Base-by-base conservation (phyloP, 2,797 vertebrate genomes). In the Sebastes aleutianus region DNA sequence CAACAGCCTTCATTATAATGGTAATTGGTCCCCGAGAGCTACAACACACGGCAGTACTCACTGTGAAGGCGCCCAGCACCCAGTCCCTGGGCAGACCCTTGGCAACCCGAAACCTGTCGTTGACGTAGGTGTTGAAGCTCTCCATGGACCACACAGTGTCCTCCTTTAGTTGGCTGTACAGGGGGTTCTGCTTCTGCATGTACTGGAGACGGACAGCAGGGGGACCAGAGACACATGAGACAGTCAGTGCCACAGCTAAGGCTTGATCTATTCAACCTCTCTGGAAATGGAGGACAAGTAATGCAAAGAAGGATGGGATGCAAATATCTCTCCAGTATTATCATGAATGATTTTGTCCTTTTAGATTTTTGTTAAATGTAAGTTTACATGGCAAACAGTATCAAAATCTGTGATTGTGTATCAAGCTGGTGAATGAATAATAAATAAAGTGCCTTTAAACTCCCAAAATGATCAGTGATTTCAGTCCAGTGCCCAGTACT, bases 141-240 rank as follows among this genome's bases (percentile, higher is more conserved):
- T 97, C 96, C 96, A 97, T 97, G 86, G 94, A 93, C 97, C 98
- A 98, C 29, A 98, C 96, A 0, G 97, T 98, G 86, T 97, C 95
- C 8, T 98, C 97, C 88, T 98, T 98, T 72, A 97, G 27, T 50
- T 91, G 73, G 70, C 88, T 68, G 83, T 97, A 98, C 71, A 96
- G 89, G n/a, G 97, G 96, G 76, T 96, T 96, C 88, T 97, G 97
- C 94, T 97, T 98, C 95, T 99, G 97, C 92, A 97, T 91, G 89
- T 92, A 96, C 97, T 98, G 89, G 7, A 82, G 47, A 76, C 1
- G 3, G 74, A 84, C 93, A 93, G 89, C 85, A 93, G 93, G 85
- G 91, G 93, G 91, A 83, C 53, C 84, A 89, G 77, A 90, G 79
- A 87, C 85, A 91, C 85, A 75, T 5, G 39, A 39, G 13, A 50